Evolutionary conservation across 2,113 vertebrate species (phyloP), one percentile per base, ranked within the genome.

Genomic region (Geothlypis trichas): DNA sequence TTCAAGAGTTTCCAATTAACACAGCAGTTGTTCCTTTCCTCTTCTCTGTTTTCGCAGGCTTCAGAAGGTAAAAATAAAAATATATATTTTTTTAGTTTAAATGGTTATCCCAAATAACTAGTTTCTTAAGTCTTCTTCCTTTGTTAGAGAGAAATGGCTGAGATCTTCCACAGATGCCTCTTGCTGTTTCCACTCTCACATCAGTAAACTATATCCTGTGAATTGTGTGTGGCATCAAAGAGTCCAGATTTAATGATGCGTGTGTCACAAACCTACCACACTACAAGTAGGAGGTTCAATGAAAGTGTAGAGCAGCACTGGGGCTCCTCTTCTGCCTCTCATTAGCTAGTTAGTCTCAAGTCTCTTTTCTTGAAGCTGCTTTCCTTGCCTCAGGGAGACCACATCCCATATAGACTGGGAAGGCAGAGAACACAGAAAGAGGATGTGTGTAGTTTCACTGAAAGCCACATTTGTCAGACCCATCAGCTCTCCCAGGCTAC

Each of bases 81-180:
- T 49, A 26, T 14, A 15, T 51, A 15, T 35, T 7, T n/a, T 37
- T 10, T 10, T 8, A 7, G 28, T 83, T 82, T 58, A n/a, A 35
- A 10, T 49, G 8, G 7, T 66, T 79, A 71, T 39, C 4, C 9
- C 27, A 80, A 66, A 63, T 27, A 83, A 44, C 54, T 82, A 33
- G 28, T 83, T 62, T 52, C 54, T 80, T 62, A 77, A 74, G 35
- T 35, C 15, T 66, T 80, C 39, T 46, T 49, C 16, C 17, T 66
- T 62, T 47, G 14, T 28, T 54, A 51, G 10, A 75, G 12, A 2
- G 5, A 76, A 82, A 84, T 0, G 0, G 44, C 27, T 46, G 46
- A 76, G 41, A 31, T 61, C 17, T 69, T 69, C 59, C 41, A 41
- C 10, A 21, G 59, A 51, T n/a, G 15, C 31, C 57, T 68, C 47